These are phyloP conservation scores for Ladona fulva DNA, from an alignment of 1,140 invertebrate species.

Conservation along the genomic window DNA sequence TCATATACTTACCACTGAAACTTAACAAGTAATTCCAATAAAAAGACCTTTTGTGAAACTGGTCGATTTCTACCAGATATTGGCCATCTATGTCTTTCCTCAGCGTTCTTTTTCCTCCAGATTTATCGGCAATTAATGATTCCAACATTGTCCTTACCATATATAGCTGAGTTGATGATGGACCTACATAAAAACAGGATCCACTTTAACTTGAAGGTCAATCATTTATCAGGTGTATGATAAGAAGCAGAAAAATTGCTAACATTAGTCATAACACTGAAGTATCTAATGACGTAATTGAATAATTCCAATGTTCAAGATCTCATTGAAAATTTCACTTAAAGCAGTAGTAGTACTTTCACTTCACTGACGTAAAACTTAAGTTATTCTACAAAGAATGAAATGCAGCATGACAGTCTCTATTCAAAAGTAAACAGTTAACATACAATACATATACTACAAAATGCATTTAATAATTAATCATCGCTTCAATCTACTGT, in stretches of 20 bases:
- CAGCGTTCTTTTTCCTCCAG: slow-evolving; percentile 85
- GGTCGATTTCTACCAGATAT: slow-evolving; percentile 83
- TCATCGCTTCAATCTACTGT: not conserved
- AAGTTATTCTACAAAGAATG: not conserved
- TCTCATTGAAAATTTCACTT: no score
- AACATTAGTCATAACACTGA: no score
- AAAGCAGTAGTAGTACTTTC: not conserved
- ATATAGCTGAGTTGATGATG: slow-evolving; percentile 89
- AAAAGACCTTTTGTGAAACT: slow-evolving; percentile 93
- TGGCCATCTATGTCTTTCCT: slow-evolving; percentile 94
- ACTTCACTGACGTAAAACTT: no score
- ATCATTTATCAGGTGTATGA: no score
- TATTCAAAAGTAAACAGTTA: not conserved
- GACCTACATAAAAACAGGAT: slow-evolving; percentile 41
- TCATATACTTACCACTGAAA: slow-evolving; percentile 61
- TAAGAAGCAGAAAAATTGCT: no score
- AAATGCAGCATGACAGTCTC: not conserved
- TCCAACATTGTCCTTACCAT: slow-evolving; percentile 99
- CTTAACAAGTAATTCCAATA: slow-evolving; percentile 94
- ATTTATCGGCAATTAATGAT: slow-evolving; percentile 94
- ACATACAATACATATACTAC: not conserved
- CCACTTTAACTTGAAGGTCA: not conserved
- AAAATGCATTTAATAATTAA: not conserved
- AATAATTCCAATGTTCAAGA: no score
- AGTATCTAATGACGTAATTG: no score